Conservation (phyloP, 2,797 vertebrate genomes). For the Falco columbarius region DNA sequence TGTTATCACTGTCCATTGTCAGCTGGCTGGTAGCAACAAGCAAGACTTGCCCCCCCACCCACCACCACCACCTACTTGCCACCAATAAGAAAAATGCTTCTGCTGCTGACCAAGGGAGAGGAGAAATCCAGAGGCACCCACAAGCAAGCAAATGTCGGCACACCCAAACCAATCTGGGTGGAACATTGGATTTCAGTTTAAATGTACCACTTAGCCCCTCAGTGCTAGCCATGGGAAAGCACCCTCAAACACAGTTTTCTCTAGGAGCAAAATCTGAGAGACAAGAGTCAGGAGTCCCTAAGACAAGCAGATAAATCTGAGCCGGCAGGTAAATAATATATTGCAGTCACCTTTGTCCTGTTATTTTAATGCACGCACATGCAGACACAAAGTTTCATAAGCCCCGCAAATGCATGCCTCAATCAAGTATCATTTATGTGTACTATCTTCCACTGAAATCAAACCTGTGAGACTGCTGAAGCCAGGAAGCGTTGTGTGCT, state of each 20-base stretch:
- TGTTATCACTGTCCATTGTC: neutral
- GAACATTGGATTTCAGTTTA: neutral
- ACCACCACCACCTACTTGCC: neutral
- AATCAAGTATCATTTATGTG: neutral
- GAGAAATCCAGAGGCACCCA: neutral
- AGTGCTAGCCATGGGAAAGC: neutral
- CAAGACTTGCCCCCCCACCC: neutral
- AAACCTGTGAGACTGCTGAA: neutral
- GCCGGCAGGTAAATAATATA: slow-evolving; percentile 1
- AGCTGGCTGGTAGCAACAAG: neutral
- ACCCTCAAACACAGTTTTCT: neutral
- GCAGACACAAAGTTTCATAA: neutral
- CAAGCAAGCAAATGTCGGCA: neutral
- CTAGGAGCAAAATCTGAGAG: neutral
- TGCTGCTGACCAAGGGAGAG: neutral
- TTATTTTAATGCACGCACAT: neutral
- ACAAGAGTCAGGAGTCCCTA: neutral
- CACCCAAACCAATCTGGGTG: neutral
- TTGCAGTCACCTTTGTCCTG: neutral
- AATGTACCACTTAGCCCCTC: neutral
- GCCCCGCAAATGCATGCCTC: neutral
- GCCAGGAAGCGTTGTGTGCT: neutral
- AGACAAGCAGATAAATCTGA: neutral
- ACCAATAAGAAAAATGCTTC: neutral
- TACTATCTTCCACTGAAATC: slow-evolving; percentile 11